These are phyloP conservation scores for Stenichneumon culpator DNA, from an alignment of 2,888 invertebrate species.

Conservation along the genomic window DNA sequence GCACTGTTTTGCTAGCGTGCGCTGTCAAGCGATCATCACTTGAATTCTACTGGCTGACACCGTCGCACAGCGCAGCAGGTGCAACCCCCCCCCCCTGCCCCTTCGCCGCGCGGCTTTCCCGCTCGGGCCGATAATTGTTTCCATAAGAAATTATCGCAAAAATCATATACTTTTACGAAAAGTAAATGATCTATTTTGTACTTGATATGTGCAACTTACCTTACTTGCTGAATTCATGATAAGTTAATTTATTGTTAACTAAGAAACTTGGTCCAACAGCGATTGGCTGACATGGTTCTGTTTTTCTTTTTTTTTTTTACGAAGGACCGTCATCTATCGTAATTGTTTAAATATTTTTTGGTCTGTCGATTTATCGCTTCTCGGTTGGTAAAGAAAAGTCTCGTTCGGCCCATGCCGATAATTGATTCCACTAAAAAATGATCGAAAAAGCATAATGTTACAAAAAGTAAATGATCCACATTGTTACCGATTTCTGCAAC, in stretches of 20 bases:
- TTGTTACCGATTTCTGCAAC: slow-evolving; percentile 66
- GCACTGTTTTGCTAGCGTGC: slow-evolving; percentile 4
- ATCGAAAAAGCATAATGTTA: not conserved
- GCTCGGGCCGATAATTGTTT: not conserved
- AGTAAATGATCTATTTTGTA: slow-evolving; percentile 24
- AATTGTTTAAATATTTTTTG: not conserved
- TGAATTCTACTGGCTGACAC: slow-evolving; percentile 5
- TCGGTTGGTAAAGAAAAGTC: no score
- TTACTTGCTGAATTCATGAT: slow-evolving; percentile 83
- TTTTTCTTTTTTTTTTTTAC: not conserved
- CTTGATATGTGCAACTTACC: slow-evolving; percentile 76
- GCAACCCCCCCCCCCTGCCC: not conserved
- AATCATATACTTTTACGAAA: not conserved
- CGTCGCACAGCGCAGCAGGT: slow-evolving; percentile 1
- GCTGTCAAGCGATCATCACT: slow-evolving; percentile 17
- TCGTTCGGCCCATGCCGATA: not conserved
- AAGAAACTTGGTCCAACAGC: not conserved
- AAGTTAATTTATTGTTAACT: slow-evolving; percentile 77
- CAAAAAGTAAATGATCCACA: slow-evolving; percentile 4
- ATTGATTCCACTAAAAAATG: not conserved
- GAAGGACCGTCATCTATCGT: not conserved
- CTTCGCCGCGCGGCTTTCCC: not conserved
- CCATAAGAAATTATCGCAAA: not conserved
- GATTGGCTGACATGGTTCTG: not conserved
- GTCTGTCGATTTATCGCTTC: not conserved